Percentiles rank a stretch among this genome's conserved stretches.
These are phyloP conservation scores for Sweltsa coloradensis DNA, from an alignment of 1,140 invertebrate genomes.

Conservation along the genomic window DNA sequence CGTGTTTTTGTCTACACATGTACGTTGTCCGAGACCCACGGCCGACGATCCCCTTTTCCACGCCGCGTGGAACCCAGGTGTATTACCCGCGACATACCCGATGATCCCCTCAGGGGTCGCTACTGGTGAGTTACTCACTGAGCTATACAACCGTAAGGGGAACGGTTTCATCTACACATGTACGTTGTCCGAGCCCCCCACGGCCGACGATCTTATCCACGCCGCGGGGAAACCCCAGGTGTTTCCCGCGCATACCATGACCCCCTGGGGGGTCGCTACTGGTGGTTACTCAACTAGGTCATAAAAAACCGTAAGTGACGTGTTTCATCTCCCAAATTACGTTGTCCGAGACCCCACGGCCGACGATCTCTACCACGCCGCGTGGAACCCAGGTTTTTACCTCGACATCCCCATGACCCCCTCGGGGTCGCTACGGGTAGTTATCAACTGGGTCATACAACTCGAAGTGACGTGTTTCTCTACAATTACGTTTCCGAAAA, in stretches of 20 bases:
- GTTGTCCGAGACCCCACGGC: constrained; percentile 52
- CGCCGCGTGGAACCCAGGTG: constrained; percentile 59
- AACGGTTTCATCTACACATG: no score
- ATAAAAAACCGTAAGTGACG: no score
- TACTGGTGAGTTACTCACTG: constrained; percentile 59
- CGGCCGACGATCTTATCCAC: constrained; percentile 54
- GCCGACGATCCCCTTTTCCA: constrained; percentile 56
- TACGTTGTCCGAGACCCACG: constrained; percentile 57
- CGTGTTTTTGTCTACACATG: no score
- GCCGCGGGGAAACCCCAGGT: constrained; percentile 58
- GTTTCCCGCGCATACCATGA: constrained; percentile 60
- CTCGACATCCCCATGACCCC: constrained; percentile 55
- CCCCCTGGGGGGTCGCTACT: constrained; percentile 58
- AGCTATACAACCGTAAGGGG: no score
- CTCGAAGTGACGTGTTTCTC: no score
- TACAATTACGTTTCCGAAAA: constrained; percentile 68
- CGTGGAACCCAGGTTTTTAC: constrained; percentile 62
- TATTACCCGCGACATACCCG: constrained; percentile 61
- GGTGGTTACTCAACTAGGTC: no score
- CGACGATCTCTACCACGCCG: constrained; percentile 55
- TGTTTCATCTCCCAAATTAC: no score
- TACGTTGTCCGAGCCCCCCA: constrained; percentile 58
- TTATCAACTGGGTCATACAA: no score
- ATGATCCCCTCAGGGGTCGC: constrained; percentile 54
- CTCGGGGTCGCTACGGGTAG: constrained; percentile 52